phyloP scores from a whole-genome alignment of 2,888 invertebrate genomes.

The Agonopterix heracliana region DNA sequence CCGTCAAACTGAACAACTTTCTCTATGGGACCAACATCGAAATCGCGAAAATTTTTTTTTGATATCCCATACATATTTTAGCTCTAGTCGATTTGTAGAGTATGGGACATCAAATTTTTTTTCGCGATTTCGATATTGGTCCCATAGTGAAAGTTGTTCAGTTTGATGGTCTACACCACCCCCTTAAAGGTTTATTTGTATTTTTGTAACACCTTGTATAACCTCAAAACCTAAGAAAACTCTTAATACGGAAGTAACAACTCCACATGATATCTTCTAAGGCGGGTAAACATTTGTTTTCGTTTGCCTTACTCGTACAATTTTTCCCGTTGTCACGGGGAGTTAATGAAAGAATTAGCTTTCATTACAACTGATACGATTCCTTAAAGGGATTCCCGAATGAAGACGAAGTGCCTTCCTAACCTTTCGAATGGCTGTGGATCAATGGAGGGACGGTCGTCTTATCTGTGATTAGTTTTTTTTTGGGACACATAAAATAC shows the following conservation, averaged over 20 bases:
- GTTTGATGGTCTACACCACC: too few relatives aligned
- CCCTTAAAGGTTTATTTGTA: too few relatives aligned
- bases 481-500: constrained; percentile 47
- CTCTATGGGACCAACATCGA: too few relatives aligned
- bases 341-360: constrained; percentile 76
- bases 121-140: too few relatives aligned
- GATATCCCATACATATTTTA: too few relatives aligned
- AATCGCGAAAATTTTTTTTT: too few relatives aligned
- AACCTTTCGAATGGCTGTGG: constrained; percentile 60
- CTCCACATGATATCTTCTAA: constrained; percentile 5
- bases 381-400: constrained; percentile 73
- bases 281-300: constrained; percentile 43
- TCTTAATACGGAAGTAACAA: constrained; percentile 7
- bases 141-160: too few relatives aligned
- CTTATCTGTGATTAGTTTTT: constrained; percentile 64
- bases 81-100: too few relatives aligned
- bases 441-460: constrained; percentile 49
- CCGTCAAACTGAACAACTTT: too few relatives aligned
- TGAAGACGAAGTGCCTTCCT: constrained; percentile 67
- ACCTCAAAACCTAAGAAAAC: too few relatives aligned
- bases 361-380: constrained; percentile 74
- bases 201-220: too few relatives aligned
- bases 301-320: constrained; percentile 56
- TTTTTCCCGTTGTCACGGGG: constrained; percentile 69
- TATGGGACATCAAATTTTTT: too few relatives aligned